These are phyloP conservation scores for Artibeus lituratus DNA, from an alignment of 2,797 vertebrate genomes.

Conservation along the genomic window DNA sequence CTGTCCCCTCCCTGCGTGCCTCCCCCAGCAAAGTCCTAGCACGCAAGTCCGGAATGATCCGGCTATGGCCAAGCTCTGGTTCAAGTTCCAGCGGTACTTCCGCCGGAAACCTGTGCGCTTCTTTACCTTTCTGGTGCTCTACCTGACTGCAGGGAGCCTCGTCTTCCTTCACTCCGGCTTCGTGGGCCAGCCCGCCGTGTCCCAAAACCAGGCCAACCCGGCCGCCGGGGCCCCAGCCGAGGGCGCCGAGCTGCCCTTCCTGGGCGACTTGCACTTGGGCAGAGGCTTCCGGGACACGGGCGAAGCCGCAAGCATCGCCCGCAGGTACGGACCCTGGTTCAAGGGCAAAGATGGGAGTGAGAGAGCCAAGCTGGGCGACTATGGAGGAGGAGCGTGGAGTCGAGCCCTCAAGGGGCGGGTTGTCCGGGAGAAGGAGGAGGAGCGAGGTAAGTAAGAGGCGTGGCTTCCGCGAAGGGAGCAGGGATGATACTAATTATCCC, in stretches of 20 bases:
- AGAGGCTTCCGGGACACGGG: conserved; percentile 85
- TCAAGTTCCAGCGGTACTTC: conserved; percentile 95
- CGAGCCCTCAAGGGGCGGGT: conserved; percentile 87
- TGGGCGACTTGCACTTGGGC: conserved; percentile 82
- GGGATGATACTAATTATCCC: fast-evolving
- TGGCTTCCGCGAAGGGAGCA: fast-evolving
- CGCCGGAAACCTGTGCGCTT: conserved; percentile 93
- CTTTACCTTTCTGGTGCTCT: conserved; percentile 94
- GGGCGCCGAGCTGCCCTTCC: conserved; percentile 78
- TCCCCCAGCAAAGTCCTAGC: not conserved
- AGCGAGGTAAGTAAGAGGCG: conserved; percentile 88
- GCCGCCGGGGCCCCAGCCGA: conserved; percentile 67
- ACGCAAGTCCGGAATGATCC: conserved; percentile 80
- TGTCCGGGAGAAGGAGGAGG: conserved; percentile 90
- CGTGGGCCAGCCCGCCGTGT: conserved; percentile 80
- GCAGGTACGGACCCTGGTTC: conserved; percentile 88
- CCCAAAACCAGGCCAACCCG: conserved; percentile 69
- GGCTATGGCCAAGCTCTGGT: conserved; percentile 93
- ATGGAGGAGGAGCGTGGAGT: conserved; percentile 85
- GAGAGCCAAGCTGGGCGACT: conserved; percentile 81
- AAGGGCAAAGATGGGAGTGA: conserved; percentile 83
- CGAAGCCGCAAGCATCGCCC: conserved; percentile 68
- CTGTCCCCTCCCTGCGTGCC: not conserved
- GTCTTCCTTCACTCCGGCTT: conserved; percentile 94
- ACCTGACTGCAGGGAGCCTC: conserved; percentile 94